Evolutionary conservation across 2,113 vertebrate species (phyloP).

Genomic region (Cyphomyrus discorhynchus): DNA sequence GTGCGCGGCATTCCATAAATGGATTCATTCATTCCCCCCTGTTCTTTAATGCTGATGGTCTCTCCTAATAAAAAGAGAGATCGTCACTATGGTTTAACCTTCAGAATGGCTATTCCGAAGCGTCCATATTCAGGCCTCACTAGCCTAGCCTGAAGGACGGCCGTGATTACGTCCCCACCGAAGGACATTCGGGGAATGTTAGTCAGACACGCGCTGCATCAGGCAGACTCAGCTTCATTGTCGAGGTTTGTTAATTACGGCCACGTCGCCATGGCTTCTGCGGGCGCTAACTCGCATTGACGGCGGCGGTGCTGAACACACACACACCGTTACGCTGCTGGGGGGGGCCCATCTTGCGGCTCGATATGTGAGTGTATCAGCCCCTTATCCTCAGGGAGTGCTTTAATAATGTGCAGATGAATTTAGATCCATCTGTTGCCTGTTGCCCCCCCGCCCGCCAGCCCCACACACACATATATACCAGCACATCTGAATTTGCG

Average conservation of each 20-base stretch:
- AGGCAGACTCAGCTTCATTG: background rate
- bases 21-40: background rate
- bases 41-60: background rate
- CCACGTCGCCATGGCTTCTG: background rate
- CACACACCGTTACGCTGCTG: background rate
- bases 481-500: background rate
- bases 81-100: background rate
- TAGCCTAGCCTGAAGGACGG: background rate
- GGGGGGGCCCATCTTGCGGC: background rate
- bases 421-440: background rate
- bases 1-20: background rate
- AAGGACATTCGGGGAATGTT: background rate
- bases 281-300: background rate
- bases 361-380: background rate
- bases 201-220: background rate
- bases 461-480: background rate
- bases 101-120: background rate
- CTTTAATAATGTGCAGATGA: background rate
- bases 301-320: background rate
- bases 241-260: background rate
- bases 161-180: background rate
- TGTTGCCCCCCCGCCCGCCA: background rate
- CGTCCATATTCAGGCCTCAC: background rate
- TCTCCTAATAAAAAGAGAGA: background rate
- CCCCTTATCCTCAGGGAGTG: background rate